A percentile compares a stretch with the other conserved stretches of the same genome.
These are phyloP conservation scores for Triplophysa dalaica DNA, from an alignment of 2,113 vertebrate genomes.

Conservation along the genomic window DNA sequence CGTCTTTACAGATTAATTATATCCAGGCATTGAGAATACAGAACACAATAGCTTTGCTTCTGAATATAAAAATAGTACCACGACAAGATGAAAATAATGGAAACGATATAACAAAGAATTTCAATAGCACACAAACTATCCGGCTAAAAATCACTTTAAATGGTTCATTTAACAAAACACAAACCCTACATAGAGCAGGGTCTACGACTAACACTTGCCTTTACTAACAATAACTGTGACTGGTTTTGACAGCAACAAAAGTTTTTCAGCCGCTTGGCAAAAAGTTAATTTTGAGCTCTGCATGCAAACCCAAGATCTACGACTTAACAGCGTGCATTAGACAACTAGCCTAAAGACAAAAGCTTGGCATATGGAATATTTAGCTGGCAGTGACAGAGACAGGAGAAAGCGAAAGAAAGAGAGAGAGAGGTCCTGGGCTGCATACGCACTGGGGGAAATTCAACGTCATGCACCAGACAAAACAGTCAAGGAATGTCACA, in stretches of 20 bases:
- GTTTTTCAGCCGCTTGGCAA: too few species aligned
- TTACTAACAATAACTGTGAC: too few species aligned
- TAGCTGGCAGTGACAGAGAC: neutral
- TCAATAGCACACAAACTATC: too few species aligned
- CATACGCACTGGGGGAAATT: constrained; percentile 8
- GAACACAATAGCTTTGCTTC: neutral
- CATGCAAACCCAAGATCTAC: too few species aligned
- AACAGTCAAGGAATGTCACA: constrained; percentile 37
- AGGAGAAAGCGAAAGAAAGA: neutral
- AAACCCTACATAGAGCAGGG: neutral
- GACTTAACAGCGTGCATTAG: neutral
- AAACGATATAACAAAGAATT: too few species aligned
- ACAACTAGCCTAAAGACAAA: neutral
- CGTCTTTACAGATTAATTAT: constrained; percentile 7
- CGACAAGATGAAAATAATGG: too few species aligned
- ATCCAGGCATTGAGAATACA: neutral
- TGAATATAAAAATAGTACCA: neutral
- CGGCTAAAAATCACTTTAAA: too few species aligned
- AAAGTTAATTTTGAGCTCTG: too few species aligned
- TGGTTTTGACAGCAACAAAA: too few species aligned
- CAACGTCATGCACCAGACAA: constrained; percentile 37
- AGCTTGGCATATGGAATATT: constrained; percentile 23
- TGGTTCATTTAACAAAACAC: neutral
- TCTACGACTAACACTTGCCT: too few species aligned
- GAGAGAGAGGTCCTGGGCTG: constrained; percentile 29